Evolutionary conservation across 2,113 vertebrate genomes (phyloP), one percentile per base, ranked within the genome.

Genomic region (Australoheros scitulus): DNA sequence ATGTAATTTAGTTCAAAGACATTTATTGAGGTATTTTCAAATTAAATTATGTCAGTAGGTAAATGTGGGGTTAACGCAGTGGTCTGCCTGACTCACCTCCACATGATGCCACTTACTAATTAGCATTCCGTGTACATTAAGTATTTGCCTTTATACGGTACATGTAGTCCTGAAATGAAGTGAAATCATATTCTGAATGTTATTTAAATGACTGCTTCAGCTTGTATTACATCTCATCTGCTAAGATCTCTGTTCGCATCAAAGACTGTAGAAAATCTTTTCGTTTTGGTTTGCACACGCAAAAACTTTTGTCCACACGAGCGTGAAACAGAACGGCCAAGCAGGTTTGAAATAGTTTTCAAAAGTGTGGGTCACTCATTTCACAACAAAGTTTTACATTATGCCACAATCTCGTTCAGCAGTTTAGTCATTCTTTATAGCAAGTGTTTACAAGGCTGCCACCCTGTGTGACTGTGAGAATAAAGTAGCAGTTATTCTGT

Each of bases 391-490:
- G 11, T 57, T 55, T 78, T 10, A 41, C 13, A 38, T 43, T 38
- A 26, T 52, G 20, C 65, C 9, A 4, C 14, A 5, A 13, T 78
- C 13, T 84, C 9, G 58, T 11, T 47, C 29, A 47, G 10, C 58
- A 80, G 6, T 26, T 70, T 47, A 61, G 41, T 17, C 57, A 56
- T 9, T 64, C 47, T 43, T 74, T 47, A 68, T 26, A 68, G 26
- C 14, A 43, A 26, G 26, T 50, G 41, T 68, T 68, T 68, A 68
- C 38, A 0, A 50, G 41, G 64, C 64, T 68, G 26, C 47, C 41
- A 29, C 41, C 1, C 64, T 50, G 41, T 74, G 55, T 88, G 81
- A 85, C 86, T 87, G 84, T 90, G 86, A 91, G 79, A 43, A 47
- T 64, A 80, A 61, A 56, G 52, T 74, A 81, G 80, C 79, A 79